phyloP scores from a whole-genome alignment of 2,797 vertebrate species.

The Sphaeramia orbicularis region DNA sequence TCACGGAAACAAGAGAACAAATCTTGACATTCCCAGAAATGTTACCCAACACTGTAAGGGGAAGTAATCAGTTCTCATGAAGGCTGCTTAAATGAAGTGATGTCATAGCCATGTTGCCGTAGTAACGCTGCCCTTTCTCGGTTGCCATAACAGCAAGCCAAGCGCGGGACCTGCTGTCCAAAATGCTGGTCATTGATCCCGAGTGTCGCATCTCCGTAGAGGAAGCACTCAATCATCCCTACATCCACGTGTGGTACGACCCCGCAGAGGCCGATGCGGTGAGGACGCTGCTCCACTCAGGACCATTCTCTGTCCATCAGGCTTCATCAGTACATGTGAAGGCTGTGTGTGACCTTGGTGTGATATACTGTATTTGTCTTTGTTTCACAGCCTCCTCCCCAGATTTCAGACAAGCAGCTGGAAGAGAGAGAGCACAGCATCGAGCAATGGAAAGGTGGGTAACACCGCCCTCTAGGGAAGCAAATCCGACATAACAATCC shows the following conservation, averaged over 20 bases:
- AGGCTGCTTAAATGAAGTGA: slow-evolving; percentile 22
- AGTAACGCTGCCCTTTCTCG: slow-evolving; percentile 55
- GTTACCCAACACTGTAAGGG: slow-evolving; percentile 12
- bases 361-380: slow-evolving; percentile 34
- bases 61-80: slow-evolving; percentile 36
- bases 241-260: slow-evolving; percentile 98
- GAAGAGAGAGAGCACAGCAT: slow-evolving; percentile 97
- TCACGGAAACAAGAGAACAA: slow-evolving; percentile 31
- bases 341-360: slow-evolving; percentile 23
- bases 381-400: slow-evolving; percentile 91
- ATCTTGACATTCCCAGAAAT: slow-evolving; percentile 40
- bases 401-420: slow-evolving; percentile 96
- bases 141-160: slow-evolving; percentile 87
- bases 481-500: not conserved
- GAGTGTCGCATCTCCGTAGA: slow-evolving; percentile 96
- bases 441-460: slow-evolving; percentile 97
- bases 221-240: slow-evolving; percentile 95
- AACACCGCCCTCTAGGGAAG: slow-evolving; percentile 64
- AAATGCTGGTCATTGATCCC: slow-evolving; percentile 98
- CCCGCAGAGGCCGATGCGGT: slow-evolving; percentile 95
- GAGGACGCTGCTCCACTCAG: slow-evolving; percentile 74
- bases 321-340: not conserved
- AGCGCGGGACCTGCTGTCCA: slow-evolving; percentile 96
- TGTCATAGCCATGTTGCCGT: slow-evolving; percentile 51
- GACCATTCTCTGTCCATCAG: not conserved